These are phyloP conservation scores for Boleophthalmus pectinirostris DNA, from an alignment of 2,113 vertebrate species.

Conservation along the genomic window DNA sequence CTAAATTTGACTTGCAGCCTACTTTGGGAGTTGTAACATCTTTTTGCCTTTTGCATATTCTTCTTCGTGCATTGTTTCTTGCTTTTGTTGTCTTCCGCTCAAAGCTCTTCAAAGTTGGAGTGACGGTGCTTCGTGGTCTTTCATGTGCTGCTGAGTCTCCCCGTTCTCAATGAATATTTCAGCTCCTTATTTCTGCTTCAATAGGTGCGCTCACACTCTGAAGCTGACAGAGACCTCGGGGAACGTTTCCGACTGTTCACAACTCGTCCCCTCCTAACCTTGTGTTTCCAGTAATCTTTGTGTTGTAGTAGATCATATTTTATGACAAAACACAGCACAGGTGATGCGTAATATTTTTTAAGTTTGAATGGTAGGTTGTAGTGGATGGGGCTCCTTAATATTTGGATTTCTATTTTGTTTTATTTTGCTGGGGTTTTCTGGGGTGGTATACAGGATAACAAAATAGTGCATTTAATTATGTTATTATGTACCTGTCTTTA, in stretches of 20 bases:
- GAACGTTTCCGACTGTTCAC: background rate
- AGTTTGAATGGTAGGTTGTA: background rate
- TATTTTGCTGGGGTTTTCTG: background rate
- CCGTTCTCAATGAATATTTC: constrained; percentile 2
- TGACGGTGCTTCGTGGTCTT: constrained; percentile 1
- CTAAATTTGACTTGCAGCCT: background rate
- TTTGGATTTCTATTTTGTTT: background rate
- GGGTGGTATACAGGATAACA: background rate
- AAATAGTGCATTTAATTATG: background rate
- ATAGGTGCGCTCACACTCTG: background rate
- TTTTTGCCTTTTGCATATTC: background rate
- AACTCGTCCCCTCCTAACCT: background rate
- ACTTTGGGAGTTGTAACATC: background rate
- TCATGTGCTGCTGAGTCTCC: constrained; percentile 1
- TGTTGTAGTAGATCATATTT: background rate
- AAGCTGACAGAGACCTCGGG: constrained; percentile 3
- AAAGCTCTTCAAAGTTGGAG: constrained; percentile 2
- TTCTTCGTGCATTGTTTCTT: background rate
- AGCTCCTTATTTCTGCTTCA: constrained; percentile 14
- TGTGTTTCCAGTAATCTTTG: constrained; percentile 10
- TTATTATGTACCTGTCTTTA: too few relatives aligned
- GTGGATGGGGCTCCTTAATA: background rate
- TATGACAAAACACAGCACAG: background rate
- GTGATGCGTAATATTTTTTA: background rate
- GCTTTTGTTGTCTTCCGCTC: background rate